phyloP scores from a whole-genome alignment of 1,140 invertebrate species.

The Colletes latitarsis region DNA sequence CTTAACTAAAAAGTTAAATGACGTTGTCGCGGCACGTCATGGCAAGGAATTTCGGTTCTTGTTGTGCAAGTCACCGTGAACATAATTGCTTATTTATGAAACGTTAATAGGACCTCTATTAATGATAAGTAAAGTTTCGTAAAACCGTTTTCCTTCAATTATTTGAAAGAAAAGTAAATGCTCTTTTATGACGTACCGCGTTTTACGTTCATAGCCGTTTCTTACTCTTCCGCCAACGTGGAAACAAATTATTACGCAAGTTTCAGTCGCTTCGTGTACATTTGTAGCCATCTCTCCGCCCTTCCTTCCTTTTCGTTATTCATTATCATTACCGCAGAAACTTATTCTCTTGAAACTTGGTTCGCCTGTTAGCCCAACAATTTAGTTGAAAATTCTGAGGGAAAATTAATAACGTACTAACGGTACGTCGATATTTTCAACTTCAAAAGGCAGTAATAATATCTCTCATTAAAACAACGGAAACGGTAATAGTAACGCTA shows the following conservation, averaged over 20 bases:
- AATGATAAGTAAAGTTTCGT: background rate
- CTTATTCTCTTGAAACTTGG: slow-evolving; percentile 28
- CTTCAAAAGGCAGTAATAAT: background rate
- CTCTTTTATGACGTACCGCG: background rate
- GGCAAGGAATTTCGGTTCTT: background rate
- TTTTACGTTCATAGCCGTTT: slow-evolving; percentile 14
- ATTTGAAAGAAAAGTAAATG: background rate
- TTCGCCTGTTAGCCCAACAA: slow-evolving; percentile 15
- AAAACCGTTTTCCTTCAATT: background rate
- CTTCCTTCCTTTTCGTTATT: slow-evolving; percentile 27
- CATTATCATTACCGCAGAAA: slow-evolving; percentile 32
- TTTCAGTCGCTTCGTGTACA: slow-evolving; percentile 21
- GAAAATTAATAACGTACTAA: slow-evolving; percentile 18
- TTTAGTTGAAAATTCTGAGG: slow-evolving; percentile 3
- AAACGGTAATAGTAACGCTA: background rate
- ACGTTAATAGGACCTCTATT: background rate
- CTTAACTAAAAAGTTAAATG: background rate
- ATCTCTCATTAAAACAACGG: background rate
- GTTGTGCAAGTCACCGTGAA: background rate
- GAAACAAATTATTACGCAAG: slow-evolving; percentile 37
- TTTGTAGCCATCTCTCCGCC: background rate
- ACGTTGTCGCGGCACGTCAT: background rate
- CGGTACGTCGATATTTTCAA: background rate
- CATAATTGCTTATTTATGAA: background rate
- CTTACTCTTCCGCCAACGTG: background rate